phyloP scores from a whole-genome alignment of 1,140 invertebrate genomes.

The Calephelis virginiensis region DNA sequence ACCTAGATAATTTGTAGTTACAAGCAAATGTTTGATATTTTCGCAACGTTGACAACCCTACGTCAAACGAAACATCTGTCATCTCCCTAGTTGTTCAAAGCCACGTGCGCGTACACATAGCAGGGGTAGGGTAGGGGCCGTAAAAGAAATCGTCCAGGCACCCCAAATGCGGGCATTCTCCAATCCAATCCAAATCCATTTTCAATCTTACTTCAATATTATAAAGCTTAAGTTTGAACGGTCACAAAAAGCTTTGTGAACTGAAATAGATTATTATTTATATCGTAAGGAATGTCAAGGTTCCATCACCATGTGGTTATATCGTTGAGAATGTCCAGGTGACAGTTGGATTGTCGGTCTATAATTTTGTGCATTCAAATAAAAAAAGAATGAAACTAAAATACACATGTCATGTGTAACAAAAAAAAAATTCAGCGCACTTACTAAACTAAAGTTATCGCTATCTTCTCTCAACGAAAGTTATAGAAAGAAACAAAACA shows the following conservation, averaged over 20 bases:
- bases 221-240: slow-evolving; percentile 31
- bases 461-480: too few relatives aligned
- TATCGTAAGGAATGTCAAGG: slow-evolving; percentile 71
- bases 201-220: slow-evolving; percentile 35
- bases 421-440: too few relatives aligned
- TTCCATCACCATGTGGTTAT: slow-evolving; percentile 65
- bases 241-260: slow-evolving; percentile 27
- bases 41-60: slow-evolving; percentile 17
- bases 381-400: too few relatives aligned
- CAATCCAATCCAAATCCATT: slow-evolving; percentile 23
- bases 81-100: slow-evolving; percentile 36
- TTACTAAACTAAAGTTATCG: too few relatives aligned
- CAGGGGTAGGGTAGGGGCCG: slow-evolving; percentile 57
- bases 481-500: too few relatives aligned
- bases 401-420: too few relatives aligned
- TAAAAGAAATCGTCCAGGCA: slow-evolving; percentile 53
- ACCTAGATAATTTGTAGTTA: too few relatives aligned
- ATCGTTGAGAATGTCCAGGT: slow-evolving; percentile 56
- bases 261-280: slow-evolving; percentile 74
- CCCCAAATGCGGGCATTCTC: slow-evolving; percentile 63
- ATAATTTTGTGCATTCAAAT: not conserved
- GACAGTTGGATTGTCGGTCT: slow-evolving; percentile 30
- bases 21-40: not conserved
- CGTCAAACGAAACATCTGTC: slow-evolving; percentile 61
- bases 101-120: slow-evolving; percentile 64